A percentile compares a stretch with the other conserved stretches of the same genome.
Evolutionary conservation across 2,888 invertebrate genomes (phyloP).

Genomic region (Dasypogon diadema): DNA sequence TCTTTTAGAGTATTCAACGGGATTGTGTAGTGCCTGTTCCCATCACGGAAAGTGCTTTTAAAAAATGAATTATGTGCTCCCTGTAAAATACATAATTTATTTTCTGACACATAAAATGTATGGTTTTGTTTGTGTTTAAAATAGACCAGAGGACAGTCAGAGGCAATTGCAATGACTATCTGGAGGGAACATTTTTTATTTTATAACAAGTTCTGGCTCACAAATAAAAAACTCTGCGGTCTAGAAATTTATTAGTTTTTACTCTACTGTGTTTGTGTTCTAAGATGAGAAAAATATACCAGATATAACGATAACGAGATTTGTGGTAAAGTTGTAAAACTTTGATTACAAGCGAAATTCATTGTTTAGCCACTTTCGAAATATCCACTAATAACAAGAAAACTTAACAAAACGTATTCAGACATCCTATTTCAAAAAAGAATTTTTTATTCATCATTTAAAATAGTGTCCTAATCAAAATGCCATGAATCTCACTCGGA

Average conservation of each 20-base stretch:
- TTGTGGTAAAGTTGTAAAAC: no score
- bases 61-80: slow-evolving; percentile 48
- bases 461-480: no score
- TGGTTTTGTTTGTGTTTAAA: slow-evolving; percentile 47
- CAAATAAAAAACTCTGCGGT: neutral
- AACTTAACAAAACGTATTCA: no score
- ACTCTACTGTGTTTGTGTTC: no score
- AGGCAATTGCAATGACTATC: slow-evolving; percentile 3
- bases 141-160: slow-evolving; percentile 37
- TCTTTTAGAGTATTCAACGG: slow-evolving; percentile 33
- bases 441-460: no score
- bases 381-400: no score
- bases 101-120: slow-evolving; percentile 45
- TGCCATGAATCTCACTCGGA: no score
- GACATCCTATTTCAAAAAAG: no score
- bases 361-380: no score
- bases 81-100: slow-evolving; percentile 50
- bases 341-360: no score
- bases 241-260: slow-evolving; percentile 28
- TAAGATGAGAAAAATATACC: no score
- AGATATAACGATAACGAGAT: no score
- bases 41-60: slow-evolving; percentile 50
- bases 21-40: slow-evolving; percentile 46
- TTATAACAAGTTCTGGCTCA: neutral
- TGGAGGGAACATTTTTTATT: neutral